Base-by-base conservation (phyloP, 2,113 vertebrate genomes). In the Poicephalus gulielmi region DNA sequence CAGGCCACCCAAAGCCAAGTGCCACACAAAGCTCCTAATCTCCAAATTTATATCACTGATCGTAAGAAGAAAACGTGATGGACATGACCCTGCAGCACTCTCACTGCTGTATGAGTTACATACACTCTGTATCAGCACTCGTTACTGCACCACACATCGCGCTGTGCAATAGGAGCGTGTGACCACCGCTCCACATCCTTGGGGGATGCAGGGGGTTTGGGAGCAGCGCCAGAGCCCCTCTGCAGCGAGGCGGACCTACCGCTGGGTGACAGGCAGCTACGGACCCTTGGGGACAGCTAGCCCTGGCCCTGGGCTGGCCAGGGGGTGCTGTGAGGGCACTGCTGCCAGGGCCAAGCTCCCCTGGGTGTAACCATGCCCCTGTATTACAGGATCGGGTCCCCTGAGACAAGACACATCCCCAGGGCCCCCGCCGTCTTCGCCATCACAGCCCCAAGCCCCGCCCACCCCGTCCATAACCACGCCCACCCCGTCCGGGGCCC, bases 61-160 rank as follows among this genome's bases (percentile, higher is more conserved):
- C n/a, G 31, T 33, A 1, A 2, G 30, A 79, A 8, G 18, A 53
- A 60, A 68, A 37, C 3, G 5, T 6, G 30, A 16, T 7, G 28
- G 41, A 39, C 14, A 11, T 22, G 53, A 28, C 6, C 62, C 68
- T 0, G 0, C 1, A 0, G 31, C 0, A 0, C 37, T 2, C 43
- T 53, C 20, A 10, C 5, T 86, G 35, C 71, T 13, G 5, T 9
- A 11, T 0, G 1, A 64, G 17, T 20, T 33, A 9, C 0, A 1
- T 6, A 13, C 0, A 4, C 14, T 30, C 62, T 2, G 1, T 3
- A 13, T 2, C 55, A 59, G 46, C 9, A 1, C 63, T 12, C 3
- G 0, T 25, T 17, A 11, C 44, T 0, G 4, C 17, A 35, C 10
- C 18, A 10, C 6, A 7, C 20, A 35, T 0, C 0, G 2, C 16